Evolutionary conservation across 64 coral and sea anemone genomes (phyloP), one percentile per base, ranked within the genome.

Genomic region (Cladopsammia gracilis): DNA sequence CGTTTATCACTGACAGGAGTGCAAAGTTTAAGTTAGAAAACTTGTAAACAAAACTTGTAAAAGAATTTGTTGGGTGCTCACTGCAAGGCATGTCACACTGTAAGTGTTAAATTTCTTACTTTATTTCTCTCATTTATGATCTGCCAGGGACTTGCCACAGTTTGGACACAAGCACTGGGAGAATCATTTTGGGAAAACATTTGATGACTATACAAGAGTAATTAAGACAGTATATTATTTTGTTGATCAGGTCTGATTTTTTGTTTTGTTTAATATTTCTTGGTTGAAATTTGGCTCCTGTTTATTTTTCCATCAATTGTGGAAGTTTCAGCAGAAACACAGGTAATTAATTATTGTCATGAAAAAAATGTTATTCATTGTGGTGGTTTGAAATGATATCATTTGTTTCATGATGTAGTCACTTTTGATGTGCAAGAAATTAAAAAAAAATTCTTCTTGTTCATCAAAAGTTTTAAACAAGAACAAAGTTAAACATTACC

Each of bases 141-240:
- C 45, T 9, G 19, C 56, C 58, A 98, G 97, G 76, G 97, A 98
- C 70, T 88, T 98, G 3, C 97, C 97, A 16, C 97, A 98, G 50
- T 98, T 98, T 94, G 97, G 97, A 18, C 83, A 89, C 54, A 98
- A 98, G 43, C 91, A 95, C 70, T 98, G 97, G 97, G 94, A 98
- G 74, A 93, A 91, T 22, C 97, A 96, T 25, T 98, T 98, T 96
- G 97, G 97, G 10, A 98, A 90, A 96, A 96, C 94, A 6, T 98
- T 98, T 94, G 97, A 98, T 79, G 91, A 96, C 15, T 98, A 98
- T 53, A 96, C 97, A 0, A 93, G 90, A 87, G 97, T 98, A 87
- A 47, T 24, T 59, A 12, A 53, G 14, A 6, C 43, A 4, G 43
- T 3, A 76, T 6, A 80, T 64, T 83, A 10, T 16, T 5, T 7